Base-by-base conservation (phyloP, 2,113 vertebrate genomes). In the Calyptommatus sinebrachiatus region DNA sequence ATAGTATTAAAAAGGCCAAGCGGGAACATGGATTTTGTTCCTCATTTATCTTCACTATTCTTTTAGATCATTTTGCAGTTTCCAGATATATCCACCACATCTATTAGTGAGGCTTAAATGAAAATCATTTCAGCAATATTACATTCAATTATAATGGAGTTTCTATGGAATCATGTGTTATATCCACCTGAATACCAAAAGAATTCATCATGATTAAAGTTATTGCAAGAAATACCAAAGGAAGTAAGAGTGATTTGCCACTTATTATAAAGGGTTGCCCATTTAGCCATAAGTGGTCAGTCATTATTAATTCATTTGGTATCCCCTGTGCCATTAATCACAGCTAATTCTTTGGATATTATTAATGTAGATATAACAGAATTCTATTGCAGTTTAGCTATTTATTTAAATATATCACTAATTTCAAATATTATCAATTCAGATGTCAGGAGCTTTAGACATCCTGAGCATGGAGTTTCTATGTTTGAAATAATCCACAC, bases 371-470 rank as follows among this genome's bases (percentile, higher is more conserved):
- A 87, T 83, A 61, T 91, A 89, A 90, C 63, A 41, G 77, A 78
- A 88, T 87, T 92, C 84, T 16, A 82, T 28, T 78, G 86, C 60
- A 90, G 83, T 89, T 89, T 89, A 86, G 46, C 57, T 91, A 89
- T 93, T 91, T 93, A 87, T 90, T 91, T 89, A 89, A 91, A 89
- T 74, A 41, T 86, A 87, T 83, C 81, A 86, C 90, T 91, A 89
- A 86, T 88, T 91, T 87, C 87, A 85, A 84, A 73, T 78, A 72
- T 74, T 78, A 91, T 88, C 88, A 88, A 78, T 91, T 84, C 57
- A 86, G 83, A 81, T 0, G 9, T 87, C 78, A 84, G 75, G 57
- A 76, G 29, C 75, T 89, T 87, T 79, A 74, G 72, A 81, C 69
- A 83, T 69, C 83, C 72, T 9, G 31, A 80, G 1, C 45, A 84